Base-by-base conservation (phyloP, 1,140 invertebrate genomes). In the Papilio helenus region DNA sequence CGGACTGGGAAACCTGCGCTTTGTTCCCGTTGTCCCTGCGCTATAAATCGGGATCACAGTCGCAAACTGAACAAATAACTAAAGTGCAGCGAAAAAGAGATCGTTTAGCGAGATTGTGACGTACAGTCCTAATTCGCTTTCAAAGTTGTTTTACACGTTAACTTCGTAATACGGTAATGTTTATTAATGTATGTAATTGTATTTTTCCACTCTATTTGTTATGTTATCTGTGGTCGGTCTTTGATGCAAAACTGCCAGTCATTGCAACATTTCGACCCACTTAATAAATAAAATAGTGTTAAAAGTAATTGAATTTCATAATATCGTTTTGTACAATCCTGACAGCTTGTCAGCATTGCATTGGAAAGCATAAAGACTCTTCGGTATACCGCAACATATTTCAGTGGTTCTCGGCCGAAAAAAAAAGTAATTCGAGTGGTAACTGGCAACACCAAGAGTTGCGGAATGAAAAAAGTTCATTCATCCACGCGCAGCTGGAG, bases 381-480 rank as follows among this genome's bases (percentile, higher is more conserved):
- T 71, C 16, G 68, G 1, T 14, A 23, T 72, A n/a, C 29, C 68
- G 68, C 68, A 39, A 18, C 34, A 72, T 72, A 72, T 72, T 42
- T 72, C 68, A 72, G 34, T 72, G 23, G 39, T 44, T 46, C 44
- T 49, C 44, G 65, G 78, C 81, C 80, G 71, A 79, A 82, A 85
- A 80, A 82, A 84, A 85, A 84, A 82, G 81, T 84, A 79, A 82
- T 83, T 86, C 82, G 79, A 85, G 83, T 84, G 81, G 83, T 76
- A 85, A 86, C 83, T 84, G 81, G 83, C 76, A 85, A 86, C 83
- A 79, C 73, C 44, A 81, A 77, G 82, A 79, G 72, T 73, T 79
- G 81, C 79, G 84, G 83, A 87, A 88, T 87, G 85, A 89, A 87
- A 85, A 87, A 88, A 88, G 81, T 87, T 82, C 81, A 83, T 83